These are phyloP conservation scores for Polydrusus tereticollis DNA, from an alignment of 2,888 invertebrate genomes.

Conservation along the genomic window DNA sequence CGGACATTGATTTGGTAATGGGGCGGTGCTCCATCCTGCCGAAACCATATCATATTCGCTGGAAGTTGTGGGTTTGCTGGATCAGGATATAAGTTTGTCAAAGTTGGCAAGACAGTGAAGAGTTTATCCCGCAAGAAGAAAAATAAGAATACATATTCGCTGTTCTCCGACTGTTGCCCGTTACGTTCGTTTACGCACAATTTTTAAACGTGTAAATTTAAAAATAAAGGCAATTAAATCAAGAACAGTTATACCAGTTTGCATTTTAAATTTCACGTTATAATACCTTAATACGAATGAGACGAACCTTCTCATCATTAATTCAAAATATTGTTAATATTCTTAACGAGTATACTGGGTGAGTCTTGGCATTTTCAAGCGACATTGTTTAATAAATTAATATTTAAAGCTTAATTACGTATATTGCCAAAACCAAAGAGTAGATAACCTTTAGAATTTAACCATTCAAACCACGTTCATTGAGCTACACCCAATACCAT, in stretches of 20 bases:
- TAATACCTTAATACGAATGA: neutral
- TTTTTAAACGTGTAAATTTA: conserved; percentile 13
- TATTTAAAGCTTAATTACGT: neutral
- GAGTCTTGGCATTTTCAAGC: no score
- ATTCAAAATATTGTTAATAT: neutral
- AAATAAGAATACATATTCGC: no score
- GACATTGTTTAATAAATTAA: neutral
- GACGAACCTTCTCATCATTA: neutral
- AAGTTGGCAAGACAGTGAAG: no score
- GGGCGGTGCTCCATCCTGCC: no score
- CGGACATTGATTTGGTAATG: no score
- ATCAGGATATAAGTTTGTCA: no score
- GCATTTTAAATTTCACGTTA: neutral
- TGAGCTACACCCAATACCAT: conserved; percentile 5
- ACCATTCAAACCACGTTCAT: neutral
- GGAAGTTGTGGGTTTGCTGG: no score
- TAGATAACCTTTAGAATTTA: neutral
- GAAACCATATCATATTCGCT: no score
- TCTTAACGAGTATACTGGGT: neutral
- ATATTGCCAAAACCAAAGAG: neutral
- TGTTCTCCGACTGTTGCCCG: neutral
- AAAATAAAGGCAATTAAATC: conserved; percentile 21
- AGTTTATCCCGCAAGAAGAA: no score
- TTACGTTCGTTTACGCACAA: conserved; percentile 2
- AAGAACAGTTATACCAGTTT: conserved; percentile 1